Evolutionary conservation across 2,888 invertebrate species (phyloP), one percentile per base, ranked within the genome.

Genomic region (Cerceris ruficornis): DNA sequence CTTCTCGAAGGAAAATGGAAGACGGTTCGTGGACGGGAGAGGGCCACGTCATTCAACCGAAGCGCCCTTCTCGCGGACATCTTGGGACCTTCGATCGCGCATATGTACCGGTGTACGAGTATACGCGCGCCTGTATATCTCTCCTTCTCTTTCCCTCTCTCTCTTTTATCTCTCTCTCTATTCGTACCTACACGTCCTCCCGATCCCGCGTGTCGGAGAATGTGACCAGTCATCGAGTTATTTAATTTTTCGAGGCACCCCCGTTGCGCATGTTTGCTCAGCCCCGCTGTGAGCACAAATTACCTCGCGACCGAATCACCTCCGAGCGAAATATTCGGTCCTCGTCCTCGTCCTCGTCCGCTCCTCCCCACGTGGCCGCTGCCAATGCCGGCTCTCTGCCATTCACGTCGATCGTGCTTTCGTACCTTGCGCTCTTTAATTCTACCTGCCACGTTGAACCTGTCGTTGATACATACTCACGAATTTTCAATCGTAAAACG

Each of bases 201-300:
- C 58, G 57, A 52, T 50, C 46, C 52, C 59, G 75, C 78, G 84
- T 81, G 77, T 80, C 79, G 92, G 88, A 92, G 94, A 94, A 94
- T 94, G 94, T 93, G 94, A 93, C 92, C 93, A 93, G 94, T 94
- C 94, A 94, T 94, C 93, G 93, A 92, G 93, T 93, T 93, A 93
- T 94, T 94, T 93, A 93, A 93, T 93, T 93, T 93, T 93, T 93
- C 92, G 89, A 90, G 84, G 90, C 90, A 89, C 91, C 92, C 92
- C 92, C 89, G 92, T 90, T 89, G 92, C 89, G 93, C 93, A 91
- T 94, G 94, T 94, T 94, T 94, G 93, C 93, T 93, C 93, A 93
- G 92, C 91, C 94, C 94, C 91, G 94, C 94, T 94, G 94, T 91
- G 94, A 93, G 93, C 94, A 94, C 94, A 94, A 94, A 94, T 94